Evolutionary conservation across 1,140 invertebrate species (phyloP).

Genomic region (Papilio polyxenes): DNA sequence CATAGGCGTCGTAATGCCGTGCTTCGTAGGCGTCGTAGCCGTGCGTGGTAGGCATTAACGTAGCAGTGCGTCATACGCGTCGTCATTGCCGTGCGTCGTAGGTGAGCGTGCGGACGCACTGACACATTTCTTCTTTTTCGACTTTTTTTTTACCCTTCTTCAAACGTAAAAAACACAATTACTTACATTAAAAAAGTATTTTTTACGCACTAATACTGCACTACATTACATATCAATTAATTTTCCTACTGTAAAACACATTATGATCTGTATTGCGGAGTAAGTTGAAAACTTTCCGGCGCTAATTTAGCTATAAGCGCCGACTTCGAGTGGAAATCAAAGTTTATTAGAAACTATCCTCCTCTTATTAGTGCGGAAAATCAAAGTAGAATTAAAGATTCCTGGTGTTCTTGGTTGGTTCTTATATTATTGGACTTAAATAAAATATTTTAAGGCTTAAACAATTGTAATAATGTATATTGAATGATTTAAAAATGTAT

Average conservation of each 20-base stretch:
- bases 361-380: slow-evolving; percentile 14
- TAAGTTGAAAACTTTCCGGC: slow-evolving; percentile 10
- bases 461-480: background rate
- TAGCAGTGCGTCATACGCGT: too few relatives aligned
- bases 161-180: background rate
- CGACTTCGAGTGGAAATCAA: slow-evolving; percentile 9
- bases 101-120: too few relatives aligned
- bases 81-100: background rate
- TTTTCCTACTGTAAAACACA: background rate
- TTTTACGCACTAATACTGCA: background rate
- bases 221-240: background rate
- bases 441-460: background rate
- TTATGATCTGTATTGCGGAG: slow-evolving; percentile 8
- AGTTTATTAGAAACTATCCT: slow-evolving; percentile 22
- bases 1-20: too few relatives aligned
- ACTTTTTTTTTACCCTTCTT: background rate
- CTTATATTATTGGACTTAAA: background rate
- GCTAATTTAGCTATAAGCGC: background rate
- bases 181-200: too few relatives aligned
- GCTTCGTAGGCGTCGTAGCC: too few relatives aligned
- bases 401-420: background rate
- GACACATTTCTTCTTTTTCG: background rate
- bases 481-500: background rate
- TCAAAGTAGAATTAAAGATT: background rate
- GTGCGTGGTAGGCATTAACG: background rate